These are phyloP conservation scores for Platorchestia sp. DNA, from an alignment of 1,140 invertebrate genomes.

Conservation along the genomic window DNA sequence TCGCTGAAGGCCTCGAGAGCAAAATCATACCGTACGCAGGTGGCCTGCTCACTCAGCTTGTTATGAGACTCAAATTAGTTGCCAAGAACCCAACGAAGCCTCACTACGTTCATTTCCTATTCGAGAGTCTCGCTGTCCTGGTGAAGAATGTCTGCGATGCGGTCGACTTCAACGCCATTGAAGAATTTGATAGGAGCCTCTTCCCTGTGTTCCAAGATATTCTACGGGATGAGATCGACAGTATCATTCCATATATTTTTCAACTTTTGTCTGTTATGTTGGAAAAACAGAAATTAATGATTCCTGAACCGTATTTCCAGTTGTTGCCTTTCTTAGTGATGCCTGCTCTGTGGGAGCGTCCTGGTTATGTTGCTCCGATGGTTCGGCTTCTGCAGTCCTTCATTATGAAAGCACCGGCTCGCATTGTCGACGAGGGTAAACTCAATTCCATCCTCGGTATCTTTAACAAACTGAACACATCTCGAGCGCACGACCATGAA, in stretches of 20 bases:
- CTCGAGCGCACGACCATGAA: constrained; percentile 95
- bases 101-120: constrained; percentile 97
- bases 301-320: constrained; percentile 88
- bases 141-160: constrained; percentile 90
- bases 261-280: constrained; percentile 91
- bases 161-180: constrained; percentile 80
- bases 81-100: constrained; percentile 96
- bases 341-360: constrained; percentile 91
- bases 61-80: constrained; percentile 85
- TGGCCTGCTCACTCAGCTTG: constrained; percentile 85
- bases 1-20: constrained; percentile 85
- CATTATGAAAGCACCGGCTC: constrained; percentile 80
- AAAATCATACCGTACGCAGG: constrained; percentile 84
- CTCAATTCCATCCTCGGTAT: constrained; percentile 88
- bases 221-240: constrained; percentile 90
- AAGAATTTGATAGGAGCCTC: constrained; percentile 90
- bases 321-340: constrained; percentile 89
- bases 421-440: constrained; percentile 81
- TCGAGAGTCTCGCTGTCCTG: constrained; percentile 91
- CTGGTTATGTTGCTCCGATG: constrained; percentile 91
- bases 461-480: constrained; percentile 96
- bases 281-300: constrained; percentile 79
- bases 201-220: constrained; percentile 96
- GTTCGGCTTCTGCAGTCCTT: constrained; percentile 90
- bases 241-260: constrained; percentile 74